Percentiles rank a stretch among this genome's conserved stretches.
phyloP scores from a whole-genome alignment of 2,113 vertebrate species.

The Turdus rufiventris region DNA sequence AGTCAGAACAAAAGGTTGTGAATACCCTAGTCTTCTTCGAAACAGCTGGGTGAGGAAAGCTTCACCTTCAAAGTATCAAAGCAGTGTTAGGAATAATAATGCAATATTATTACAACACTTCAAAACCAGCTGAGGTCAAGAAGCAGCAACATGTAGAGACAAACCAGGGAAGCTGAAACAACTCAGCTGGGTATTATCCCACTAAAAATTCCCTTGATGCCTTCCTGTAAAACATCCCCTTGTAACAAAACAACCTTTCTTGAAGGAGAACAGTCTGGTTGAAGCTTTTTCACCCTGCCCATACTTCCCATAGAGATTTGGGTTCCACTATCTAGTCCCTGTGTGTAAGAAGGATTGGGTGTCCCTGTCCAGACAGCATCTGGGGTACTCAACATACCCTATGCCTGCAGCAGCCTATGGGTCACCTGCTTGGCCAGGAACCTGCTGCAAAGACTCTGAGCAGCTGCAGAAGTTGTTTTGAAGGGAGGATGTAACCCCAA shows the following conservation, averaged over 20 bases:
- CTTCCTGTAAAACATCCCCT: slow-evolving; percentile 13
- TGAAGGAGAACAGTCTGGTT: not conserved
- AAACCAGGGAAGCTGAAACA: slow-evolving; percentile 22
- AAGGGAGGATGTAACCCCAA: not conserved
- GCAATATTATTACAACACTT: slow-evolving; percentile 11
- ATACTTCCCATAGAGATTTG: not conserved
- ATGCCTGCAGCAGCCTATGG: rapidly evolving
- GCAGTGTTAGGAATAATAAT: not conserved
- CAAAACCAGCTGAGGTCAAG: slow-evolving; percentile 15
- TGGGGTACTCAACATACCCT: not conserved
- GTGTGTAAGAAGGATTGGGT: not conserved
- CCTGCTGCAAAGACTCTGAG: not conserved
- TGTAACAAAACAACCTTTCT: not conserved
- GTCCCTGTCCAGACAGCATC: not conserved
- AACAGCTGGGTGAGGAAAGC: slow-evolving; percentile 17
- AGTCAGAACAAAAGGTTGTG: slow-evolving; percentile 31
- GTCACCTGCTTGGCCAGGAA: not conserved
- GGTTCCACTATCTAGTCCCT: not conserved
- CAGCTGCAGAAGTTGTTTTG: not conserved
- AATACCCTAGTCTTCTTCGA: slow-evolving; percentile 17
- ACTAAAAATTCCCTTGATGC: slow-evolving; percentile 15
- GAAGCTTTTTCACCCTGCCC: not conserved
- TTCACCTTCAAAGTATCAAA: slow-evolving; percentile 45
- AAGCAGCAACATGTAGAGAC: slow-evolving; percentile 37
- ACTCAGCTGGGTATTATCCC: not conserved